Percentiles rank a stretch among this genome's conserved stretches.
These are phyloP conservation scores for Lagria hirta DNA, from an alignment of 2,888 invertebrate genomes.

Conservation along the genomic window DNA sequence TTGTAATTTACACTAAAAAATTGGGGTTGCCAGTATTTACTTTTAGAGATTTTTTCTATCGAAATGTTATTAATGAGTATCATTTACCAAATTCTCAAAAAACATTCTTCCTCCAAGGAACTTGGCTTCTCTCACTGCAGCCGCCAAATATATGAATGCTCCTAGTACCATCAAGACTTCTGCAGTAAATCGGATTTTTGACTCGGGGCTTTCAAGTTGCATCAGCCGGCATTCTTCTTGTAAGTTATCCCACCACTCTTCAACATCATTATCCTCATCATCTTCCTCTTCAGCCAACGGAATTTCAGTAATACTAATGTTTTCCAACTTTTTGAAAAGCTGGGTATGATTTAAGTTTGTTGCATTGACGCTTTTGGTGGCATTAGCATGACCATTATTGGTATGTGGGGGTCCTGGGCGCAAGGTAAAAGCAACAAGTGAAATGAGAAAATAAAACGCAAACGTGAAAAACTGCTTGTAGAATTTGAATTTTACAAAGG, in stretches of 20 bases:
- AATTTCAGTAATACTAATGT: not conserved
- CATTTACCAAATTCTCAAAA: slow-evolving; percentile 86
- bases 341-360: too few species aligned
- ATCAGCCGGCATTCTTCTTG: slow-evolving; percentile 72
- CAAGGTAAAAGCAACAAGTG: slow-evolving; percentile 83
- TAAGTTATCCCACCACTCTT: slow-evolving; percentile 72
- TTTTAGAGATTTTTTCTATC: not conserved
- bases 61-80: slow-evolving; percentile 36
- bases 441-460: slow-evolving; percentile 85
- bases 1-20: too few species aligned
- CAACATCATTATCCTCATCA: slow-evolving; percentile 58
- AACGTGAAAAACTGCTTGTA: slow-evolving; percentile 91
- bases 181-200: slow-evolving; percentile 70
- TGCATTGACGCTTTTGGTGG: slow-evolving; percentile 43
- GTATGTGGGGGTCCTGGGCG: slow-evolving; percentile 75
- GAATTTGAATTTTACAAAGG: slow-evolving; percentile 93
- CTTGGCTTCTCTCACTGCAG: slow-evolving; percentile 83
- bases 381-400: slow-evolving; percentile 32
- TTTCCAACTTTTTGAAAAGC: not conserved
- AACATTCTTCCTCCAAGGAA: slow-evolving; percentile 94
- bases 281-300: slow-evolving; percentile 7
- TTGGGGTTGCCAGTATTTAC: slow-evolving; percentile 1
- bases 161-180: slow-evolving; percentile 81
- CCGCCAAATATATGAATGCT: slow-evolving; percentile 79
- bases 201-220: slow-evolving; percentile 62